Conservation (phyloP, 2,113 vertebrate species). For the Xiphorhynchus elegans region DNA sequence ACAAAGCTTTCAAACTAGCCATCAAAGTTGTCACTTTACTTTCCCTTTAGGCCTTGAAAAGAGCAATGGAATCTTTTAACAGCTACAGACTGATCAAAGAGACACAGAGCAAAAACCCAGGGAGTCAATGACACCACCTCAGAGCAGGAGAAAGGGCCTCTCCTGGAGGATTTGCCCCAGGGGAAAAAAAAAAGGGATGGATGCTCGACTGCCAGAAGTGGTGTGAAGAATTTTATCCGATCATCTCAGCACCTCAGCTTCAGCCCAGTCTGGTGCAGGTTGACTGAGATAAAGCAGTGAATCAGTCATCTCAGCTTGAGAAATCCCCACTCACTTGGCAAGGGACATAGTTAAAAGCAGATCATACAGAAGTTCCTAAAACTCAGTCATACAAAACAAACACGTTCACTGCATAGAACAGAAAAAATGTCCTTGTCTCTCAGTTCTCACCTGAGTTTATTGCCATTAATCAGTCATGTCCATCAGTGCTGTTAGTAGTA, state of each 20-base stretch:
- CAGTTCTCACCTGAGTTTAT: background rate
- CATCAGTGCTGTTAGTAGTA: background rate
- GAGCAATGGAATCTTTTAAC: background rate
- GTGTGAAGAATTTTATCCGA: conserved; percentile 45
- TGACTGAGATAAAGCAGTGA: background rate
- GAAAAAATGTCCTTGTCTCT: background rate
- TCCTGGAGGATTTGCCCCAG: background rate
- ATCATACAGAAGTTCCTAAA: background rate
- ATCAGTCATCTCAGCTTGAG: conserved; percentile 20
- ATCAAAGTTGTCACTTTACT: background rate
- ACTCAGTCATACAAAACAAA: background rate
- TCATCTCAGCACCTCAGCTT: conserved; percentile 2
- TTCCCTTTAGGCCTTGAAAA: conserved; percentile 35
- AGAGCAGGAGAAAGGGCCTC: background rate
- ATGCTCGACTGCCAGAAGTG: background rate
- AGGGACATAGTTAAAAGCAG: background rate
- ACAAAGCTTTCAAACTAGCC: background rate
- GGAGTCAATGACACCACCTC: background rate
- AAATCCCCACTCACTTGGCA: conserved; percentile 20
- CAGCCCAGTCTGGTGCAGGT: background rate
- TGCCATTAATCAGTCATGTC: background rate
- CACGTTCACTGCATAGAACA: background rate
- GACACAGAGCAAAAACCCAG: background rate
- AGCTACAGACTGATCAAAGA: background rate
- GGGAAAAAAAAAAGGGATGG: background rate